Evolutionary conservation across 1,140 invertebrate species (phyloP), one percentile per base, ranked within the genome.

Genomic region (Oreohelix idahoensis): DNA sequence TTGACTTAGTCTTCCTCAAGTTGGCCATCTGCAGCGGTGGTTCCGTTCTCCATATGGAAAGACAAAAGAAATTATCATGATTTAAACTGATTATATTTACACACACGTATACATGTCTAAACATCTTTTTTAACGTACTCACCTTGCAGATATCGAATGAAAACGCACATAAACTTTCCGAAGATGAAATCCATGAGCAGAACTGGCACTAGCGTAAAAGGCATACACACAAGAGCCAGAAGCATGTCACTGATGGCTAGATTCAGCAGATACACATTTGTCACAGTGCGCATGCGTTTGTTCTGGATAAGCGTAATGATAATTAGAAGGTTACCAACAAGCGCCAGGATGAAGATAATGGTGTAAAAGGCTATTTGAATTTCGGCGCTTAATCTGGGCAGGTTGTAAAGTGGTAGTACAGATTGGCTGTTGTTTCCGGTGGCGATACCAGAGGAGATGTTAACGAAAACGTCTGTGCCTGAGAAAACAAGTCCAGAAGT

Each of bases 181-280:
- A 97, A 97, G 66, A 97, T 94, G 91, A 97, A 98, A 89, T 96
- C 95, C 87, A 95, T 93, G 84, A 97, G 94, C 29, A 97, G 93
- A 45, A 96, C 95, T 1, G 96, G 96, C 8, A 97, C 95, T 20
- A 97, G 93, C 0, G 96, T 97, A 86, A 97, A 96, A 0, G 97
- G 96, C 94, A 97, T 96, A 89, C 97, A 97, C 90, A 97, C 96
- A 0, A 97, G 95, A 4, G 96, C 96, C 45, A 97, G 93, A 11
- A 97, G 93, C 76, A 97, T 94, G 92, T 97, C 96, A 83, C 90
- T 90, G 29, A 92, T 74, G 39, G 92, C 95, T 94, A 97, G 93
- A 93, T 97, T 97, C 29, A 97, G 93, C 29, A 97, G 94, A 91
- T 97, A 97, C 13, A 97, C 95, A 90, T 97, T 97, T 13, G 96